Percentiles rank a stretch among this genome's conserved stretches.
phyloP scores from a whole-genome alignment of 92 coral and sea anemone species.

The Zoanthus sansibaricus region DNA sequence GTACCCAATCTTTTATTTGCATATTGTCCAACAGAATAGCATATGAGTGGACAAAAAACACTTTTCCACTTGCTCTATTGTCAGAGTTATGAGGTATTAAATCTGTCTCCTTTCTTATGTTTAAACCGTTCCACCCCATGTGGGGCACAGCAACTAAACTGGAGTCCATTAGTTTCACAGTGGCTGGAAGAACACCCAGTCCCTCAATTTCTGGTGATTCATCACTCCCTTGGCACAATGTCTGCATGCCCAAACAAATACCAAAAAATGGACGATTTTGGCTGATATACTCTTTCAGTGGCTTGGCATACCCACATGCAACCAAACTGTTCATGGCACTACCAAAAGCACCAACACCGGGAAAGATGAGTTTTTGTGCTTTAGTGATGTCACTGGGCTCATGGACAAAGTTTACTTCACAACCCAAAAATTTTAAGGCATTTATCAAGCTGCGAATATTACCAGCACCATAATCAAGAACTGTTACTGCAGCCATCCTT shows the following conservation, averaged over 20 bases:
- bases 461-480: slow-evolving; percentile 73
- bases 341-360: slow-evolving; percentile 76
- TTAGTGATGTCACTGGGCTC: slow-evolving; percentile 53
- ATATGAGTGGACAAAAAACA: slow-evolving; percentile 69
- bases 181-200: slow-evolving; percentile 52
- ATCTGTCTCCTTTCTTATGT: slow-evolving; percentile 41
- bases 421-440: slow-evolving; percentile 64
- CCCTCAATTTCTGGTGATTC: slow-evolving; percentile 65
- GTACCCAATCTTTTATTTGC: slow-evolving; percentile 43
- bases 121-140: slow-evolving; percentile 73
- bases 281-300: slow-evolving; percentile 54
- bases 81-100: slow-evolving; percentile 41
- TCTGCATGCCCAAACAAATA: slow-evolving; percentile 69
- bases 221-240: slow-evolving; percentile 59
- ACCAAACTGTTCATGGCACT: slow-evolving; percentile 64
- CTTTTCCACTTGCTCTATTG: slow-evolving; percentile 44
- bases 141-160: slow-evolving; percentile 65
- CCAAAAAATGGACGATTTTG: slow-evolving; percentile 64
- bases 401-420: slow-evolving; percentile 55
- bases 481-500: slow-evolving; percentile 45
- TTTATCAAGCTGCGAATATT: slow-evolving; percentile 63
- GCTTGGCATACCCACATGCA: slow-evolving; percentile 52
- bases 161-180: slow-evolving; percentile 49
- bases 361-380: slow-evolving; percentile 63
- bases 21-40: slow-evolving; percentile 41